These are phyloP conservation scores for Anoplopoma fimbria DNA, from an alignment of 2,113 vertebrate species.

Conservation along the genomic window DNA sequence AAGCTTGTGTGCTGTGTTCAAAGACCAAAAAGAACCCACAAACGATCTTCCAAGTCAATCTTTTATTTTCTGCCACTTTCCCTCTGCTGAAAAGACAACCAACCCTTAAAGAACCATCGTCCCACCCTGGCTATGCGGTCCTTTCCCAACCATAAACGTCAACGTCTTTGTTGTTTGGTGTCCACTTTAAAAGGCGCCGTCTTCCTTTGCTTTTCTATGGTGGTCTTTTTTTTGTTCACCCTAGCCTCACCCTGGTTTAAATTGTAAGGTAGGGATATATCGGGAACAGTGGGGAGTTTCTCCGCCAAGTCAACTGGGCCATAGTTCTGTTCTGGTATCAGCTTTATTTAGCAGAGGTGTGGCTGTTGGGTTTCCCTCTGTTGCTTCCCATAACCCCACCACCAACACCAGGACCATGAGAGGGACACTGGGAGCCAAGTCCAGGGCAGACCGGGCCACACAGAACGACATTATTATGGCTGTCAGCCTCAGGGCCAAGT, in stretches of 20 bases:
- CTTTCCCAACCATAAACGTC: slow-evolving; percentile 58
- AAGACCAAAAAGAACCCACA: slow-evolving; percentile 27
- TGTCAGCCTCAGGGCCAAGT: not conserved
- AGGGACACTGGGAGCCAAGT: slow-evolving; percentile 39
- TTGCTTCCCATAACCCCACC: slow-evolving; percentile 61
- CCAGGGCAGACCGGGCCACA: slow-evolving; percentile 63
- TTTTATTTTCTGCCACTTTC: slow-evolving; percentile 59
- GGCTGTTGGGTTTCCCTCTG: slow-evolving; percentile 63
- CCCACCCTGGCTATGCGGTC: slow-evolving; percentile 49
- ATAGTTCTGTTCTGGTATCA: slow-evolving; percentile 66
- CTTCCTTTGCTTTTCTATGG: slow-evolving; percentile 48
- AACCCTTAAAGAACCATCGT: slow-evolving; percentile 29
- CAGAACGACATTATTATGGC: slow-evolving; percentile 50
- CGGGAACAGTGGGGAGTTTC: slow-evolving; percentile 63
- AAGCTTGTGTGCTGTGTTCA: slow-evolving; percentile 27
- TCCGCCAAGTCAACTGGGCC: slow-evolving; percentile 50
- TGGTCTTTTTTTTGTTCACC: slow-evolving; percentile 61
- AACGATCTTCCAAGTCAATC: slow-evolving; percentile 17
- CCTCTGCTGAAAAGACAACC: slow-evolving; percentile 46
- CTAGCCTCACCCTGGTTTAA: slow-evolving; percentile 64
- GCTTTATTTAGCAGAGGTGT: slow-evolving; percentile 78
- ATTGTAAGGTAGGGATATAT: slow-evolving; percentile 72
- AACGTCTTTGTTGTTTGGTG: slow-evolving; percentile 62
- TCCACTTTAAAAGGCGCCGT: slow-evolving; percentile 60
- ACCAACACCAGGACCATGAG: slow-evolving; percentile 48